These are phyloP conservation scores for Cephalopterus ornatus DNA, from an alignment of 2,113 vertebrate species.

Conservation along the genomic window DNA sequence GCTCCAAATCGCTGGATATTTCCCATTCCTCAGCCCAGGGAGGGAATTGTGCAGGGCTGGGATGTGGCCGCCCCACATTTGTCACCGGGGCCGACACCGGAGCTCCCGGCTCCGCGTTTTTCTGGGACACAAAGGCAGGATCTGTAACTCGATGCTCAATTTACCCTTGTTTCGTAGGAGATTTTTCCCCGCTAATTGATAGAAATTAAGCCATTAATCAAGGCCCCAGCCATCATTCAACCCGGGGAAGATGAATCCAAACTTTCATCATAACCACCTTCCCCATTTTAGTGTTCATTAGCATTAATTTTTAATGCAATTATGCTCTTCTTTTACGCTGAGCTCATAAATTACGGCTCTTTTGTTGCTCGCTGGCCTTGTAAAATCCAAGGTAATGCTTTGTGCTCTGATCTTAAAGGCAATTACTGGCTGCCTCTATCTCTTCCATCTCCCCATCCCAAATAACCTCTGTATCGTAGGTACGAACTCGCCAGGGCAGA, in stretches of 20 bases:
- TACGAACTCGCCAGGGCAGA: not conserved
- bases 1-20: not conserved
- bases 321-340: constrained; percentile 99
- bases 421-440: constrained; percentile 95
- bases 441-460: constrained; percentile 86
- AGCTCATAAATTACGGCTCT: constrained; percentile 99
- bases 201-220: constrained; percentile 99
- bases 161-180: constrained; percentile 94
- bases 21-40: not conserved
- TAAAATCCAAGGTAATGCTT: constrained; percentile 99
- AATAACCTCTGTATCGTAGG: constrained; percentile 81
- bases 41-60: not conserved
- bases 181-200: constrained; percentile 98
- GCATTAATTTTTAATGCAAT: constrained; percentile 99
- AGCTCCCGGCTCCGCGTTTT: constrained; percentile 61
- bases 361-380: constrained; percentile 99
- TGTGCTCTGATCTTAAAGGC: constrained; percentile 99
- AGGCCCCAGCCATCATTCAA: constrained; percentile 99
- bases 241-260: constrained; percentile 99
- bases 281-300: constrained; percentile 99
- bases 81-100: constrained; percentile 73
- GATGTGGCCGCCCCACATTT: constrained; percentile 40
- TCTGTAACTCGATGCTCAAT: constrained; percentile 98
- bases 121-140: constrained; percentile 81
- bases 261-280: constrained; percentile 99